phyloP scores from a whole-genome alignment of 2,888 invertebrate genomes.

The Emmelina monodactyla region DNA sequence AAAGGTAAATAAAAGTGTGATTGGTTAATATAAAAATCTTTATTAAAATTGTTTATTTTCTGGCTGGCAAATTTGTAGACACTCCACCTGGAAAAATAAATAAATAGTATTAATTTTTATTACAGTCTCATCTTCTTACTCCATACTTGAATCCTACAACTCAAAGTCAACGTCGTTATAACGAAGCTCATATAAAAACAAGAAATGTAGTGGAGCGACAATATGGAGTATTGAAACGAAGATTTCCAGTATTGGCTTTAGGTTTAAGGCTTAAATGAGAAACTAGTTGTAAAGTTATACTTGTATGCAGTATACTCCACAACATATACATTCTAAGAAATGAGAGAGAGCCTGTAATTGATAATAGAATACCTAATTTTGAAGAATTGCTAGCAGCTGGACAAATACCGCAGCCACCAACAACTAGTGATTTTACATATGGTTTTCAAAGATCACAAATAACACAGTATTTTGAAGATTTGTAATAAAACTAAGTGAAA shows the following conservation, averaged over 20 bases:
- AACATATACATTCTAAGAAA: slow-evolving; percentile 13
- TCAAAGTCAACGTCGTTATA: slow-evolving; percentile 12
- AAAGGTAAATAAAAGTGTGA: slow-evolving; percentile 5
- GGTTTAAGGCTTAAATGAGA: slow-evolving; percentile 19
- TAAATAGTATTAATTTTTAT: slow-evolving; percentile 4
- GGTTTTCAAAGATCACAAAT: background rate
- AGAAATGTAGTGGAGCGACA: slow-evolving; percentile 17
- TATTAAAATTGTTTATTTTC: background rate
- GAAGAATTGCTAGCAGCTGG: slow-evolving; percentile 2
- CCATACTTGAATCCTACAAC: too few species aligned
- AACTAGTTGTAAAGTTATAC: slow-evolving; percentile 11
- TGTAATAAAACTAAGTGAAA: background rate
- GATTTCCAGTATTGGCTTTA: too few species aligned
- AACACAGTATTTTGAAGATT: background rate
- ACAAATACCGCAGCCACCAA: background rate
- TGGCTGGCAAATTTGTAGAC: slow-evolving; percentile 1
- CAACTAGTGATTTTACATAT: background rate
- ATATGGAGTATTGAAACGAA: slow-evolving; percentile 20
- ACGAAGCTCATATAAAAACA: slow-evolving; percentile 15
- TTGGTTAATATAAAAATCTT: background rate
- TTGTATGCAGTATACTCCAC: slow-evolving; percentile 15
- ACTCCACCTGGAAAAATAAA: background rate
- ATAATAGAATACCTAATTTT: slow-evolving; percentile 10
- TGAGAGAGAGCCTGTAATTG: slow-evolving; percentile 10
- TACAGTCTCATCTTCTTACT: slow-evolving; percentile 7